phyloP scores from a whole-genome alignment of 2,113 vertebrate genomes.

The Mionectes macconnelli region DNA sequence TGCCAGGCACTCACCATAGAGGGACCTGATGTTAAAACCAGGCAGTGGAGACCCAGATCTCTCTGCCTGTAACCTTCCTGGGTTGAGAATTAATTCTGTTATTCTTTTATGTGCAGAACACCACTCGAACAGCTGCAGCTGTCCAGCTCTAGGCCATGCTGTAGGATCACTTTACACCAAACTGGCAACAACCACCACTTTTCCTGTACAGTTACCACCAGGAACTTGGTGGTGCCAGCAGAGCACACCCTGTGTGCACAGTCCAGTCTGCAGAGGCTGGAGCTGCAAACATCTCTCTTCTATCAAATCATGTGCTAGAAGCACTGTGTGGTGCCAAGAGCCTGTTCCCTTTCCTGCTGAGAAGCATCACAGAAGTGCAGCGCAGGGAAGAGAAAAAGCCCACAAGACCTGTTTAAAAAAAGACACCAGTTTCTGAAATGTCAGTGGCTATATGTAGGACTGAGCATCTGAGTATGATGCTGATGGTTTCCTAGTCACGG shows the following conservation, averaged over 20 bases:
- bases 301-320: not conserved
- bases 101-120: not conserved
- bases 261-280: not conserved
- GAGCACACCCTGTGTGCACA: not conserved
- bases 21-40: conserved; percentile 15
- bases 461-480: not conserved
- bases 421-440: not conserved
- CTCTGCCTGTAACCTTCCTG: not conserved
- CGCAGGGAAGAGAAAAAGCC: not conserved
- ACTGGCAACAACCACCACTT: not conserved
- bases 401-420: not conserved
- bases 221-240: not conserved
- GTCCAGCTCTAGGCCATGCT: not conserved
- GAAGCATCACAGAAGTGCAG: not conserved
- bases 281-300: not conserved
- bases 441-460: not conserved
- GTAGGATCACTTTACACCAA: not conserved
- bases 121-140: not conserved
- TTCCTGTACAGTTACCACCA: not conserved
- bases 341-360: not conserved
- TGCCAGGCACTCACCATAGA: conserved; percentile 41
- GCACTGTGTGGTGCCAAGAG: not conserved
- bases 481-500: not conserved
- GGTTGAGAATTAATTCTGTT: not conserved
- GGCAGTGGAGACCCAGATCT: not conserved